Evolutionary conservation across 2,888 invertebrate genomes (phyloP).

Genomic region (Halictus quadricinctus): DNA sequence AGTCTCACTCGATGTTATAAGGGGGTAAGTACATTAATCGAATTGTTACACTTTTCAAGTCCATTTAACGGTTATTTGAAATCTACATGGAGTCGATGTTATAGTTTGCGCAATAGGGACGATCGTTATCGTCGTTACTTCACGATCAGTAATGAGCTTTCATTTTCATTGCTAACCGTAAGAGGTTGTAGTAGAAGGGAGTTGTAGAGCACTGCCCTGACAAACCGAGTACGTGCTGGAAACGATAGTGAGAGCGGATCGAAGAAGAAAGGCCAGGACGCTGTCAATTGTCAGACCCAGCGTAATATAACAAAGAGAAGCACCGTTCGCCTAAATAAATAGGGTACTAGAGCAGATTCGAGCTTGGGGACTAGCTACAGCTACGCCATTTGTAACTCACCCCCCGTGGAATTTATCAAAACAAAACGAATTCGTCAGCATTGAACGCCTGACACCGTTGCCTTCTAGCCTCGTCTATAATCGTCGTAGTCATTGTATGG

Average conservation of each 20-base stretch:
- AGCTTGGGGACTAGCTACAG: neutral
- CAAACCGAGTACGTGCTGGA: neutral
- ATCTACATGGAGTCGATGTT: too few relatives aligned
- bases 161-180: neutral
- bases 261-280: neutral
- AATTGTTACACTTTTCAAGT: too few relatives aligned
- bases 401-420: neutral
- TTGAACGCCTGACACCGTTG: neutral
- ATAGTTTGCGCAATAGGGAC: too few relatives aligned
- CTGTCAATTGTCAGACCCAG: neutral
- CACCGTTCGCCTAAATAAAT: neutral
- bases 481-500: conserved; percentile 5
- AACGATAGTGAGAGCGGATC: neutral
- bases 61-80: too few relatives aligned
- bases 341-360: neutral
- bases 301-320: neutral
- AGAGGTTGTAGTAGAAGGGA: neutral
- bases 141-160: neutral
- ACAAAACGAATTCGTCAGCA: conserved; percentile 12
- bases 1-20: too few relatives aligned
- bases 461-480: neutral
- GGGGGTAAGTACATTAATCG: too few relatives aligned
- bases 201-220: neutral
- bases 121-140: neutral
- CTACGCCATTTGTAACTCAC: neutral